These are phyloP conservation scores for Lasioglossum albipes DNA, from an alignment of 1,140 invertebrate genomes.

Conservation along the genomic window DNA sequence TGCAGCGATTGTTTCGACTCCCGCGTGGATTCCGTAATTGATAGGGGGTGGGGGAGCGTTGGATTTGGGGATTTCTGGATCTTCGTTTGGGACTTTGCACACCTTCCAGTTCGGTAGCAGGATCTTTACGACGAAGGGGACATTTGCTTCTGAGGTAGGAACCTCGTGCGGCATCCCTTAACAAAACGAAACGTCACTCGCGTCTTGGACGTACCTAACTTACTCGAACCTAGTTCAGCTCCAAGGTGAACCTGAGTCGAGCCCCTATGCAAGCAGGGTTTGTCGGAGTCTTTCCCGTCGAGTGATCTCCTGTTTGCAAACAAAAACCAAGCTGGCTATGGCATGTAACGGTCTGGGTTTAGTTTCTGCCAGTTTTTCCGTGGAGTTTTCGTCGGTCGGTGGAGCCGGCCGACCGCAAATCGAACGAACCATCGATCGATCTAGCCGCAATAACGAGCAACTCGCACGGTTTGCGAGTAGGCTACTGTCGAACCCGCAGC, in stretches of 20 bases:
- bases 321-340: too few species aligned
- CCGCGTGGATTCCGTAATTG: background rate
- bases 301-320: too few species aligned
- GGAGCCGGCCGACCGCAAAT: conserved; percentile 12
- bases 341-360: background rate
- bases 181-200: too few species aligned
- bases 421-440: conserved; percentile 25
- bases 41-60: background rate
- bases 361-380: background rate
- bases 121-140: background rate
- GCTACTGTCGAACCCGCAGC: background rate
- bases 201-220: too few species aligned
- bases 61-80: background rate
- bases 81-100: background rate
- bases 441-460: conserved; percentile 32
- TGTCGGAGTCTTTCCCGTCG: background rate
- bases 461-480: background rate
- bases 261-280: too few species aligned
- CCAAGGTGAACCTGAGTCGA: too few species aligned
- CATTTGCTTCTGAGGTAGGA: too few species aligned
- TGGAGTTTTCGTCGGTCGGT: background rate
- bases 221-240: too few species aligned
- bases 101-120: background rate
- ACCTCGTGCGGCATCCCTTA: too few species aligned
- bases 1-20: background rate